Percentiles rank a stretch among this genome's conserved stretches.
phyloP scores from a whole-genome alignment of 2,797 vertebrate genomes.

The Tragopan temminckii region DNA sequence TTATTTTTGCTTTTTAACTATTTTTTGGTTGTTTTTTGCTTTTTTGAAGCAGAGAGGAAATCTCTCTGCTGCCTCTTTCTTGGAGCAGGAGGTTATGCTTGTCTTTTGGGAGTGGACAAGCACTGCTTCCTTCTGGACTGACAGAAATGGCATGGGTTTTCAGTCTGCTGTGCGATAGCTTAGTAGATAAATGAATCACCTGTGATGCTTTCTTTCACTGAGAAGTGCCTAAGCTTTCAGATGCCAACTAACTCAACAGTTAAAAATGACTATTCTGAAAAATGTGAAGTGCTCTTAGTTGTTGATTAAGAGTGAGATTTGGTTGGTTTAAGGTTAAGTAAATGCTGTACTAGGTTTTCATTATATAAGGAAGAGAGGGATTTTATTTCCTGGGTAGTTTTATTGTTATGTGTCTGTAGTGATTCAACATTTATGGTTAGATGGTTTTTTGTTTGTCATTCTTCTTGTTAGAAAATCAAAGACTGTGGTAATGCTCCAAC shows the following conservation, averaged over 20 bases:
- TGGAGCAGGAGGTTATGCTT: background rate
- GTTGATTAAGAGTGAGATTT: background rate
- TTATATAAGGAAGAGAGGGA: background rate
- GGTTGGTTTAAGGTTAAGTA: background rate
- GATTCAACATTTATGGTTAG: too few species aligned
- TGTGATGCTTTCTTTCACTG: background rate
- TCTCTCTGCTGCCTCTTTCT: background rate
- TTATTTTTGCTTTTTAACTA: background rate
- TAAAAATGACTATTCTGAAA: background rate
- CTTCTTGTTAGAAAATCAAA: background rate
- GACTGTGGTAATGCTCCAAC: accelerated
- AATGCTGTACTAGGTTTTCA: background rate
- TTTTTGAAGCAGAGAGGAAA: background rate
- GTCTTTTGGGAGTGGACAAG: background rate
- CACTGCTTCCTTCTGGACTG: background rate
- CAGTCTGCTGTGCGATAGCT: background rate
- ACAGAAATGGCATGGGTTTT: background rate
- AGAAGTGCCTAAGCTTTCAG: background rate
- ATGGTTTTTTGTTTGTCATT: background rate
- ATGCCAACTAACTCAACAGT: background rate
- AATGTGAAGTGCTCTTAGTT: background rate
- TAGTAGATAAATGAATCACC: background rate
- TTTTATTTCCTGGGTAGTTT: background rate
- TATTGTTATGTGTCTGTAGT: background rate
- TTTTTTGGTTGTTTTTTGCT: background rate